A percentile compares a stretch with the other conserved stretches of the same genome.
phyloP scores from a whole-genome alignment of 2,888 invertebrate genomes.

The Stegophylla sp. region DNA sequence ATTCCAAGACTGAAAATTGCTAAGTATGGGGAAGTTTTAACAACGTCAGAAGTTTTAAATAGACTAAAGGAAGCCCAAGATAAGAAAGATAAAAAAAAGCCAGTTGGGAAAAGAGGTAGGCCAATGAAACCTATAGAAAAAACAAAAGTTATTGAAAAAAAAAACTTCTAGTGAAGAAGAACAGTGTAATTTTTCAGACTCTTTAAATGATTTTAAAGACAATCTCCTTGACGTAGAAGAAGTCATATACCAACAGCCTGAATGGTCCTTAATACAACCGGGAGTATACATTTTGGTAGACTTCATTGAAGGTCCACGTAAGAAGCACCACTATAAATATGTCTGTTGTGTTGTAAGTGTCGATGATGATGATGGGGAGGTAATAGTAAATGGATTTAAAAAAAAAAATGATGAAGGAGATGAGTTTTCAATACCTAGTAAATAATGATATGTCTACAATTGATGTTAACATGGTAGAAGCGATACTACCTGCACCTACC shows the following conservation, averaged over 20 bases:
- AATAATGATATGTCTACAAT: constrained; percentile 18
- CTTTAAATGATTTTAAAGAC: constrained; percentile 19
- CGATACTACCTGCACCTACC: background rate
- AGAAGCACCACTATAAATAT: constrained; percentile 37
- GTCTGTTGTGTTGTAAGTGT: constrained; percentile 37
- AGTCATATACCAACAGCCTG: constrained; percentile 25
- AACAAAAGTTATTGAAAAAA: background rate
- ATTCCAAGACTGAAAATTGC: constrained; percentile 28
- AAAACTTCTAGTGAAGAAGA: constrained; percentile 22
- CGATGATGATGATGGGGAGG: constrained; percentile 13
- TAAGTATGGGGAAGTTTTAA: constrained; percentile 41
- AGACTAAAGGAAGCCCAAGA: constrained; percentile 27
- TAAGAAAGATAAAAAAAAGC: constrained; percentile 12
- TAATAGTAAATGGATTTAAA: constrained; percentile 28
- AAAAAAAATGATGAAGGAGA: constrained; percentile 23
- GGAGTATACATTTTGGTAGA: constrained; percentile 17
- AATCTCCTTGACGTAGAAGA: constrained; percentile 19
- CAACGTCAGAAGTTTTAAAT: constrained; percentile 37
- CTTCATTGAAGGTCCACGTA: constrained; percentile 24
- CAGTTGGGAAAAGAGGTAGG: constrained; percentile 11
- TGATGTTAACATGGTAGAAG: background rate
- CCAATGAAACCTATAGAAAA: constrained; percentile 28
- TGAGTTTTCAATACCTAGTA: background rate
- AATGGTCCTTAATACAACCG: constrained; percentile 4
- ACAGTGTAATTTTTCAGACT: constrained; percentile 1